Percentiles rank a stretch among this genome's conserved stretches.
These are phyloP conservation scores for Chascanopsetta lugubris DNA, from an alignment of 2,113 vertebrate species.

Conservation along the genomic window DNA sequence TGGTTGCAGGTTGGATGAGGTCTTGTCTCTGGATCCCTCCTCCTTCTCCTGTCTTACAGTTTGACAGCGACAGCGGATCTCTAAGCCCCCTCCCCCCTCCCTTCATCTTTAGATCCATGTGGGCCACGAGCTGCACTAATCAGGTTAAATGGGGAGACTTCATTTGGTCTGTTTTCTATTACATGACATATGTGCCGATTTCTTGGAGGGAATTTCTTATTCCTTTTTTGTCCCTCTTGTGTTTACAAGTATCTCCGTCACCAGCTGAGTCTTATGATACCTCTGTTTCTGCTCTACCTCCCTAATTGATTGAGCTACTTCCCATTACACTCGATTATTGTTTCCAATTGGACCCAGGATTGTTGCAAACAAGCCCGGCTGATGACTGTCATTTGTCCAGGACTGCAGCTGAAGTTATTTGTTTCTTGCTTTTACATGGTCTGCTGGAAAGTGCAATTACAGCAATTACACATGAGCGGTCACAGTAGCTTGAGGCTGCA, in stretches of 20 bases:
- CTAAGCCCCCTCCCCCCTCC: neutral
- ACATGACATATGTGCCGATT: constrained; percentile 66
- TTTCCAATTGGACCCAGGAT: constrained; percentile 53
- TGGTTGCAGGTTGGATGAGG: constrained; percentile 7
- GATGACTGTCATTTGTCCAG: constrained; percentile 57
- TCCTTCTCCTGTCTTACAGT: constrained; percentile 30
- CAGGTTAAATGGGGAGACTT: constrained; percentile 53
- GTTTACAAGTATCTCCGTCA: constrained; percentile 59
- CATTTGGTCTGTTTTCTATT: constrained; percentile 71
- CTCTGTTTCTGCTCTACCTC: constrained; percentile 47
- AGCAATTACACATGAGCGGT: constrained; percentile 64
- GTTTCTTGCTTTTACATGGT: constrained; percentile 67
- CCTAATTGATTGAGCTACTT: constrained; percentile 69
- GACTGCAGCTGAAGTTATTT: constrained; percentile 57
- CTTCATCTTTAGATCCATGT: constrained; percentile 1
- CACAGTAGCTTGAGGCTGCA: constrained; percentile 49
- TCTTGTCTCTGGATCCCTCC: constrained; percentile 19
- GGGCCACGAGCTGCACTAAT: constrained; percentile 42
- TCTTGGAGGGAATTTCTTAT: constrained; percentile 59
- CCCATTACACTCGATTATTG: constrained; percentile 56
- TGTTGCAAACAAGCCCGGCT: constrained; percentile 44
- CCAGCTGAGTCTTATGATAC: constrained; percentile 65
- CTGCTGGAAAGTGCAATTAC: constrained; percentile 62
- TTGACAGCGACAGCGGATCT: constrained; percentile 16
- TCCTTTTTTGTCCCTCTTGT: constrained; percentile 67